Evolutionary conservation across 2,888 invertebrate genomes (phyloP).

Genomic region (Dendrolimus houi): DNA sequence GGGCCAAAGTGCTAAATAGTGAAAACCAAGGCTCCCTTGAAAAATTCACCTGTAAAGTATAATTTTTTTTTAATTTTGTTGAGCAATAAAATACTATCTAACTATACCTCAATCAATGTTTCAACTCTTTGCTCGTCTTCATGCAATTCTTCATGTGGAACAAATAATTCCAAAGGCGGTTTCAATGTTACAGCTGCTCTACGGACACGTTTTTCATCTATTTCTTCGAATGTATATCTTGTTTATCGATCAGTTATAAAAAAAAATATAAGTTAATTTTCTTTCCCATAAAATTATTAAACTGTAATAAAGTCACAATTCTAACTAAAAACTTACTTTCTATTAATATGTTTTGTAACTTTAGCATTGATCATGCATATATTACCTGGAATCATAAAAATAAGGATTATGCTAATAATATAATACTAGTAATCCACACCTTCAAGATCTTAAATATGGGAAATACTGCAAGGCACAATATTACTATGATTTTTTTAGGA

Average conservation of each 20-base stretch:
- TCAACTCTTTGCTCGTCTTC: conserved; percentile 39
- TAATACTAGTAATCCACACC: too few species aligned
- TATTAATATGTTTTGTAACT: conserved; percentile 45
- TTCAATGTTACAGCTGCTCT: too few species aligned
- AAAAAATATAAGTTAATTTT: not conserved
- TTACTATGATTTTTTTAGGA: too few species aligned
- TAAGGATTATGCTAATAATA: not conserved
- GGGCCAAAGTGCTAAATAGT: too few species aligned
- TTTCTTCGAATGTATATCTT: too few species aligned
- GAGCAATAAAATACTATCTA: not conserved
- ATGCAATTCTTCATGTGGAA: conserved; percentile 22
- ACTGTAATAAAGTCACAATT: not conserved
- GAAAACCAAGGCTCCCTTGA: too few species aligned
- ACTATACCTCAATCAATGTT: conserved; percentile 39
- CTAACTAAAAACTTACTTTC: conserved; percentile 41
- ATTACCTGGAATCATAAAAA: conserved; percentile 37
- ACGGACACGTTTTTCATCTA: too few species aligned
- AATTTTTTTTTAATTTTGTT: too few species aligned
- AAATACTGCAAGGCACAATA: too few species aligned
- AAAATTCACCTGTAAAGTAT: too few species aligned
- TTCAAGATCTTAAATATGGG: too few species aligned
- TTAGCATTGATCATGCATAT: conserved; percentile 57
- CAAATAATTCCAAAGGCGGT: conserved; percentile 6
- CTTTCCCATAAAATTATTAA: not conserved
- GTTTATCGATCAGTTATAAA: not conserved